These are phyloP conservation scores for Tyto alba DNA, from an alignment of 2,113 vertebrate genomes.

Conservation along the genomic window DNA sequence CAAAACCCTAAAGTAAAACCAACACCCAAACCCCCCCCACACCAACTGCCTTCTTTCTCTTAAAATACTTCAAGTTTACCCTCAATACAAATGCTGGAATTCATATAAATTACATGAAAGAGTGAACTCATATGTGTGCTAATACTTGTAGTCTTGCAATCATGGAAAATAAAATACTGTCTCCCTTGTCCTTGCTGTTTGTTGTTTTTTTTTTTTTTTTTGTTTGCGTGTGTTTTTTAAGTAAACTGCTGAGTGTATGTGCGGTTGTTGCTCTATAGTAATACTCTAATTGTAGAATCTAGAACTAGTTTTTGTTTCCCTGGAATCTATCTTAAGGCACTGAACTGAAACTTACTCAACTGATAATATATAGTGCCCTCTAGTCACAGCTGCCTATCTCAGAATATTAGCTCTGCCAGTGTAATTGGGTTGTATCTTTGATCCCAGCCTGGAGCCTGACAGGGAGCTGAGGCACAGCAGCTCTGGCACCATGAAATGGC, in stretches of 20 bases:
- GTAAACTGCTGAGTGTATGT: background rate
- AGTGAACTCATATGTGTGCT: background rate
- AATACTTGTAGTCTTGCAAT: background rate
- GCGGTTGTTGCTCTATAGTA: background rate
- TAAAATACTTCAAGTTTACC: background rate
- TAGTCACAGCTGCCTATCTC: background rate
- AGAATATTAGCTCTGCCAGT: rapidly evolving
- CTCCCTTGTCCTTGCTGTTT: background rate
- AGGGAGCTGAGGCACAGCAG: background rate
- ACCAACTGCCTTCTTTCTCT: background rate
- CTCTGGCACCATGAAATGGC: rapidly evolving
- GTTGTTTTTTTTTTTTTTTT: background rate
- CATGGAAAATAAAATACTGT: slow-evolving; percentile 24
- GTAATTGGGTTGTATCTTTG: background rate
- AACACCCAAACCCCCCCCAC: rapidly evolving
- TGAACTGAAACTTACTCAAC: background rate
- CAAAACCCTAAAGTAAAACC: background rate
- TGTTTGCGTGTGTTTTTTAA: background rate
- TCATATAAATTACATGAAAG: background rate
- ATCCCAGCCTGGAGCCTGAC: background rate
- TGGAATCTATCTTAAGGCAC: background rate
- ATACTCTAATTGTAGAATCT: background rate
- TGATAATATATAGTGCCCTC: rapidly evolving
- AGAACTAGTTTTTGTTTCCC: background rate
- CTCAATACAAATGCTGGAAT: background rate